These are phyloP conservation scores for Caradrina clavipalpis DNA, from an alignment of 2,888 invertebrate genomes.

Conservation along the genomic window DNA sequence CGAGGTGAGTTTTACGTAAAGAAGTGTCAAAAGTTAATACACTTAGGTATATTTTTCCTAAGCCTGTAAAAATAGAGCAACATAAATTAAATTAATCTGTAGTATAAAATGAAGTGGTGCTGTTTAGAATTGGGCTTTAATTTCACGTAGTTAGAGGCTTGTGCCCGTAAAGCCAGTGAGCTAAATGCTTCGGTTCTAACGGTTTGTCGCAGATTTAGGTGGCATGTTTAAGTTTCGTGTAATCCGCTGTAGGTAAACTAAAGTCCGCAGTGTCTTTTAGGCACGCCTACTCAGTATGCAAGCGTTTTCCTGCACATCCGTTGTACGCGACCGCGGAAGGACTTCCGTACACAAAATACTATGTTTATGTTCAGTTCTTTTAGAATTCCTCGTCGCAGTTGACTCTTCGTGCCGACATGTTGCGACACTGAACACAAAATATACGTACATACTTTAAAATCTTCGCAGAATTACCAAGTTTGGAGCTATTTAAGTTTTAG, in stretches of 20 bases:
- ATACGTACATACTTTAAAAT: slow-evolving; percentile 80
- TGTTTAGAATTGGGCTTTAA: slow-evolving; percentile 68
- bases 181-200: slow-evolving; percentile 79
- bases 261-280: slow-evolving; percentile 90
- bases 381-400: slow-evolving; percentile 87
- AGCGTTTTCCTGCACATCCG: slow-evolving; percentile 90
- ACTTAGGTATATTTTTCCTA: slow-evolving; percentile 54
- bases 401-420: slow-evolving; percentile 88
- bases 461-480: slow-evolving; percentile 64
- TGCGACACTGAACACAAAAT: slow-evolving; percentile 83
- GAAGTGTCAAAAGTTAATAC: slow-evolving; percentile 66
- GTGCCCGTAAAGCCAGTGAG: slow-evolving; percentile 75
- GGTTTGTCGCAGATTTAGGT: slow-evolving; percentile 86
- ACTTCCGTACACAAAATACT: slow-evolving; percentile 90
- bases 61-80: slow-evolving; percentile 58
- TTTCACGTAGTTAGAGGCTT: slow-evolving; percentile 72
- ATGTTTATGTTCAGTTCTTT: slow-evolving; percentile 88
- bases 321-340: slow-evolving; percentile 89
- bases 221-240: slow-evolving; percentile 89
- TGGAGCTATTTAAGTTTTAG: slow-evolving; percentile 33
- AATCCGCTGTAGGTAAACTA: slow-evolving; percentile 88
- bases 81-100: slow-evolving; percentile 65
- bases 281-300: slow-evolving; percentile 90
- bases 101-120: slow-evolving; percentile 64
- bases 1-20: slow-evolving; percentile 47